Base-by-base conservation (phyloP, 1,140 invertebrate species). In the Geopemphigus sp. region DNA sequence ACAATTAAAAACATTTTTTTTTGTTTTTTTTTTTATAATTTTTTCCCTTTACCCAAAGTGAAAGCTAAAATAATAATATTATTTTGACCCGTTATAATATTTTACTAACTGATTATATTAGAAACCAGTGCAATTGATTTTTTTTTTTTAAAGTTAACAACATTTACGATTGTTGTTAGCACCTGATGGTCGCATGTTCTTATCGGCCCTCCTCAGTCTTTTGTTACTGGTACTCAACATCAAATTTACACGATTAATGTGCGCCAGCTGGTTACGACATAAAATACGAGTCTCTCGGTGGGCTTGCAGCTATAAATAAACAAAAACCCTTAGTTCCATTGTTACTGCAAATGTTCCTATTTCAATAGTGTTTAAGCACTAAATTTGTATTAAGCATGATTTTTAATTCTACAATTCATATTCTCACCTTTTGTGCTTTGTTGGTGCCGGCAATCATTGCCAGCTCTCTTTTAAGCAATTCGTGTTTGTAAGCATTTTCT, bases 81-180 rank as follows among this genome's bases (percentile, higher is more conserved):
- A 76, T 78, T 78, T 78, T n/a, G 63, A 59, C 53, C 29, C 32
- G 15, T 73, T 29, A 76, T 76, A 63, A 78, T 39, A 39, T 61
- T 47, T 61, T 57, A 78, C 74, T 78, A 78, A 78, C 74, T 61
- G 56, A 78, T 61, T 78, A 78, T 63, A 61, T 63, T 78, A 61
- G 32, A 61, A 78, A 57, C 74, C 74, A 78, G 74, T 63, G 63
- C 61, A 45, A 29, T 78, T 45, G 72, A 29, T 76, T 59, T 72
- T 50, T 70, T 50, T 22, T 29, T 29, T 73, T 72, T 74, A 47
- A 15, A 78, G 17, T 78, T 84, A 84, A 80, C 81, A 91, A 87
- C 90, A 91, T 88, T 92, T 92, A 85, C 91, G 89, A 84, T 92
- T 91, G 87, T 91, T 92, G 85, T 91, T 91, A 81, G 89, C 90